phyloP scores from a whole-genome alignment of 2,113 vertebrate species.

The Dicaeum eximium region DNA sequence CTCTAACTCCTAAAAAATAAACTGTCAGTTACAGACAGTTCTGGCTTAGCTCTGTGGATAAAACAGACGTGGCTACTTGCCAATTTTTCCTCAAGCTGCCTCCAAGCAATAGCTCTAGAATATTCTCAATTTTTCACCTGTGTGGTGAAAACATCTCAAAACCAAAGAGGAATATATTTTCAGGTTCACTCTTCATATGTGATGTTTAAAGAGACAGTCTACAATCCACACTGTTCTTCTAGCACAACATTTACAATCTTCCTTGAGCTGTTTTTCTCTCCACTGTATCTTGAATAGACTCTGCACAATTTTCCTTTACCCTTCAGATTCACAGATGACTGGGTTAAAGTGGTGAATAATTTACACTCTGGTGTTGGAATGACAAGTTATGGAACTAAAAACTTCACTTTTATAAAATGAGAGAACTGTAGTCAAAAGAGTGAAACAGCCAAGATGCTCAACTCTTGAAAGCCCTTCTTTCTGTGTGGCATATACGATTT shows the following conservation, averaged over 20 bases:
- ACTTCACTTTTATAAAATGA: neutral
- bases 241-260: neutral
- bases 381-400: neutral
- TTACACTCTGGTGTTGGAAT: neutral
- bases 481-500: neutral
- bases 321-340: neutral
- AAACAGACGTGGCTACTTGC: neutral
- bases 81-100: neutral
- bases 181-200: rapidly evolving
- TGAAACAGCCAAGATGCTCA: neutral
- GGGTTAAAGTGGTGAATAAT: neutral
- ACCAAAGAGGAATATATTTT: neutral
- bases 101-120: neutral
- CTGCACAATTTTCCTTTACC: neutral
- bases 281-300: neutral
- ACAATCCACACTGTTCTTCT: neutral
- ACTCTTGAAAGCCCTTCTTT: neutral
- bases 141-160: neutral
- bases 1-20: neutral
- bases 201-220: neutral
- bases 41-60: neutral
- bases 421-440: neutral
- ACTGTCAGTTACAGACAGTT: neutral
- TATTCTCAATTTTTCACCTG: neutral
- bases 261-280: neutral